These are phyloP conservation scores for Opisthocomus hoazin DNA, from an alignment of 2,113 vertebrate genomes.

Conservation along the genomic window DNA sequence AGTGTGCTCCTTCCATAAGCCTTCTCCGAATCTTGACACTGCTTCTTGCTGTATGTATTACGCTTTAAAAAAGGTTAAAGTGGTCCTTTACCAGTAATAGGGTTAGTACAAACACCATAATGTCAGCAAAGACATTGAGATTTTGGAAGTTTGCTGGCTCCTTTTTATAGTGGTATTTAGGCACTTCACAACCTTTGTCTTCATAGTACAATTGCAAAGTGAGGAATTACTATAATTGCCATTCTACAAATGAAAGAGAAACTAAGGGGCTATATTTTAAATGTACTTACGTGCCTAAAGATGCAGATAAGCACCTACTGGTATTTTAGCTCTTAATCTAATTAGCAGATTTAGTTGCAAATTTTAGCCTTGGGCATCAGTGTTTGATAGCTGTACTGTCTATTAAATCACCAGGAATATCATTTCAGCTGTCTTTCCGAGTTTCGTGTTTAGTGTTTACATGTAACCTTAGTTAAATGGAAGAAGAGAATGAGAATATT, in stretches of 20 bases:
- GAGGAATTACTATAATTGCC: background rate
- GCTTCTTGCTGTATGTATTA: too few species aligned
- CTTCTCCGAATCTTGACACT: background rate
- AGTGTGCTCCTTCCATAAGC: background rate
- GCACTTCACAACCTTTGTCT: background rate
- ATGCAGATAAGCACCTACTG: background rate
- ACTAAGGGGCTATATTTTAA: background rate
- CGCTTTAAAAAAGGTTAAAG: background rate
- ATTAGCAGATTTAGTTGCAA: constrained; percentile 40
- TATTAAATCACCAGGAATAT: background rate
- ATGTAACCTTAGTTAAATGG: background rate
- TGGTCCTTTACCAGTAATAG: background rate
- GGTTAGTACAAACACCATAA: background rate
- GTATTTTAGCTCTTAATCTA: constrained; percentile 26
- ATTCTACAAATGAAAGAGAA: background rate
- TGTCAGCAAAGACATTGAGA: background rate
- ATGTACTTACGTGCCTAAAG: background rate
- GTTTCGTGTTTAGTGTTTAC: background rate
- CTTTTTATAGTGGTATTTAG: background rate
- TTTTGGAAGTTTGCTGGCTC: background rate
- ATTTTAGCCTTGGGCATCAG: constrained; percentile 26
- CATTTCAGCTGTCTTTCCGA: background rate
- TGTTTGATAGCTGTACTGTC: constrained; percentile 2
- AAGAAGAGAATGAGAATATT: background rate
- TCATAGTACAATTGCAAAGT: background rate